Evolutionary conservation across 1,140 invertebrate species (phyloP).

Genomic region (Mylabris phalerata): DNA sequence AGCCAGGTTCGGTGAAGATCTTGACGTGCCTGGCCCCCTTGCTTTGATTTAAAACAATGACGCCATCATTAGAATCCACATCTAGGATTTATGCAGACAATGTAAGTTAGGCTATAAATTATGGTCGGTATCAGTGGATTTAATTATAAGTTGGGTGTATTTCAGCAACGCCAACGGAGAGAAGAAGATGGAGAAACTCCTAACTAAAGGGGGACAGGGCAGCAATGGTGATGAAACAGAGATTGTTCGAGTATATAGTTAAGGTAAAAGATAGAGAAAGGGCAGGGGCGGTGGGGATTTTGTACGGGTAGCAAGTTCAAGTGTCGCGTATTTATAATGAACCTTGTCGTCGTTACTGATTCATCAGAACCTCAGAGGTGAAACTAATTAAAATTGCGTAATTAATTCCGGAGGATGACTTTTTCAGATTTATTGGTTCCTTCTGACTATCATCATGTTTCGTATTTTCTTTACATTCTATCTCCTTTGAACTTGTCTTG

Average conservation of each 20-base stretch:
- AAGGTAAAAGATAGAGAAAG: too few species aligned
- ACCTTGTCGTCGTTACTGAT: slow-evolving; percentile 24
- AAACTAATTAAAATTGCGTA: slow-evolving; percentile 31
- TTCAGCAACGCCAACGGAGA: slow-evolving; percentile 12
- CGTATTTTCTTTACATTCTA: too few species aligned
- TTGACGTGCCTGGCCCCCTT: not conserved
- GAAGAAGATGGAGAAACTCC: not conserved
- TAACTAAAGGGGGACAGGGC: too few species aligned
- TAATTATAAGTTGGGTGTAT: slow-evolving; percentile 27
- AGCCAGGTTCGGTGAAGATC: too few species aligned
- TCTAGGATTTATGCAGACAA: slow-evolving; percentile 13
- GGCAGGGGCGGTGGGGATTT: not conserved
- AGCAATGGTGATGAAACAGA: too few species aligned
- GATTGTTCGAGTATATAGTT: too few species aligned
- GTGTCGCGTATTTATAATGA: slow-evolving; percentile 27
- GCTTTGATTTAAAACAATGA: slow-evolving; percentile 12
- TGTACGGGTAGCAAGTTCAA: slow-evolving; percentile 12
- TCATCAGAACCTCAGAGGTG: slow-evolving; percentile 24
- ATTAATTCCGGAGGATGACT: slow-evolving; percentile 22
- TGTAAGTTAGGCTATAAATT: slow-evolving; percentile 15
- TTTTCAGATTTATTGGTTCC: slow-evolving; percentile 24
- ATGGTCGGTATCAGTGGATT: slow-evolving; percentile 24
- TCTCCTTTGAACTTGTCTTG: slow-evolving; percentile 5
- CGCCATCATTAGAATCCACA: slow-evolving; percentile 8
- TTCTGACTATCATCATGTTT: not conserved